Conservation (phyloP, 2,888 invertebrate species). For the Pseudolycoriella hygida region DNA sequence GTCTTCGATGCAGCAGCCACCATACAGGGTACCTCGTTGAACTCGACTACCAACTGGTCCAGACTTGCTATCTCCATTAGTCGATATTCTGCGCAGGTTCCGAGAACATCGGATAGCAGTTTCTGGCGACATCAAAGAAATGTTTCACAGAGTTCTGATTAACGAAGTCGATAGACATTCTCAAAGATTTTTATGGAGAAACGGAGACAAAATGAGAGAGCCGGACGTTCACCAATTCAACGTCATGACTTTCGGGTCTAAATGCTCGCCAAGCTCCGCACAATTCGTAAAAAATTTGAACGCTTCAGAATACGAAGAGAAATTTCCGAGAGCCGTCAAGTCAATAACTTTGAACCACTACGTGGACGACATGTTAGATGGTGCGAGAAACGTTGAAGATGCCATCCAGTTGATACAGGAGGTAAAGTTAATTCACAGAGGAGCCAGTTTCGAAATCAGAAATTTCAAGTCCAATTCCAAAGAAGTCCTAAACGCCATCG, state of each 20-base stretch:
- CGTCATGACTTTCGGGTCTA: neutral
- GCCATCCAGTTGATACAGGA: neutral
- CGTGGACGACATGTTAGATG: neutral
- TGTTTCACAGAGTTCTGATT: conserved; percentile 10
- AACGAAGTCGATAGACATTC: conserved; percentile 5
- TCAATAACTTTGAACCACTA: neutral
- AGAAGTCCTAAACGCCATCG: neutral
- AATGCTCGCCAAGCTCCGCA: too few species aligned
- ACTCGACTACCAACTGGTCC: conserved; percentile 13
- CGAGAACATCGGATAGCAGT: conserved; percentile 9
- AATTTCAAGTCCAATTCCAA: neutral
- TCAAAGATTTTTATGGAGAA: conserved; percentile 10
- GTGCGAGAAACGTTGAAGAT: conserved; percentile 9
- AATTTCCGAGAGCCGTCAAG: neutral
- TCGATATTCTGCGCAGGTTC: conserved; percentile 11
- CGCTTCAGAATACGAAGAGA: neutral
- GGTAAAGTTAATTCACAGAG: neutral
- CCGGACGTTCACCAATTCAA: neutral
- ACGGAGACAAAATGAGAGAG: neutral
- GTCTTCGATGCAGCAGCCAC: conserved; percentile 16
- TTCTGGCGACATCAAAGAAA: conserved; percentile 11
- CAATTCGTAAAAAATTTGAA: neutral
- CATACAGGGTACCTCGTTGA: conserved; percentile 11
- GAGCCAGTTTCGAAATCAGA: neutral
- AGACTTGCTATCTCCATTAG: conserved; percentile 10